Base-by-base conservation (phyloP, 2,113 vertebrate species). In the Panurus biarmicus region DNA sequence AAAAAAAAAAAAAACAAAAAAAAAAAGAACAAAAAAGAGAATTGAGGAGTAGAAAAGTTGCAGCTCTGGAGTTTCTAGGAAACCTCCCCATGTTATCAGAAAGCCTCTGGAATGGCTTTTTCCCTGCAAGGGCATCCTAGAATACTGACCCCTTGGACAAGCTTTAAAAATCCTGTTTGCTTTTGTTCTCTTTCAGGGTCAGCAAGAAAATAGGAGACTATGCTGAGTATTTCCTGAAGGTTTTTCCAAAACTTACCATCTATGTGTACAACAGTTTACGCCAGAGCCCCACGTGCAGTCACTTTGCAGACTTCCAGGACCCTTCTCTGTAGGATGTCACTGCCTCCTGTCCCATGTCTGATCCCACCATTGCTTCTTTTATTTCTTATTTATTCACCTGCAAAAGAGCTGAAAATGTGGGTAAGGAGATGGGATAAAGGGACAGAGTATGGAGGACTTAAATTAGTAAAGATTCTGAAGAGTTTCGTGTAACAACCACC, bases 101-200 rank as follows among this genome's bases (percentile, higher is more conserved):
- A 89, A 91, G 19, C 35, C 36, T 58, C 57, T 85, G 58, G 51
- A 84, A 74, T 47, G 20, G 31, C 11, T 87, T 93, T 85, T 75
- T 33, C 19, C 51, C 36, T 73, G 16, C 24, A 54, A 72, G 38
- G 47, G 14, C 12, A 48, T 35, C 44, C 29, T 58, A 24, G 40
- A 53, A 17, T 8, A 62, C 7, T 67, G 40, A 24, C 11, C 83
- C 31, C 22, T 64, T 53, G 42, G 56, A 31, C 7, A 58, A 50
- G 23, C 8, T 75, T 91, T 89, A 76, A 79, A 87, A 92, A 50
- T 44, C 44, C 60, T 25, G 31, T 14, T 76, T 65, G 16, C 5
- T 89, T 89, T 73, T 94, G 60, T 86, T 97, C 77, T 60, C n/a
- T 97, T 97, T 94, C 96, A 98, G 98, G 9, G 83, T 98, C 47